A percentile compares a stretch with the other conserved stretches of the same genome.
phyloP scores from a whole-genome alignment of 2,113 vertebrate genomes.

The Suricata suricatta region DNA sequence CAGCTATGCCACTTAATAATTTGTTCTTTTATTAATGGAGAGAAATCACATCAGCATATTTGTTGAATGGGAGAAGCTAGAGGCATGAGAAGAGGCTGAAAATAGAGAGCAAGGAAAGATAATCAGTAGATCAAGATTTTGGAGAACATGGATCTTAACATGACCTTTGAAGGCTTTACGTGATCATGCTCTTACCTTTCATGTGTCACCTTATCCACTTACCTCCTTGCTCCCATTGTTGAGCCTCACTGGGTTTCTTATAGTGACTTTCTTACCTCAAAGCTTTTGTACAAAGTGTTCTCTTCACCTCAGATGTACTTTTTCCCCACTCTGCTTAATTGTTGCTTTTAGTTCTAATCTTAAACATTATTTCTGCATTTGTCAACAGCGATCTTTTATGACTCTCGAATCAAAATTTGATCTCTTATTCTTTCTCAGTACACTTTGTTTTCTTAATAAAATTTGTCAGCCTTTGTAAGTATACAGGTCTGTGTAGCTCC shows the following conservation, averaged over 20 bases:
- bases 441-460: background rate
- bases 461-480: background rate
- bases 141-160: background rate
- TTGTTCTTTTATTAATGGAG: background rate
- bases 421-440: background rate
- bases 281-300: background rate
- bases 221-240: background rate
- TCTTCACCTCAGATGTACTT: background rate
- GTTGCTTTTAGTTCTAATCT: background rate
- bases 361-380: background rate
- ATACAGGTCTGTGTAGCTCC: background rate
- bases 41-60: slow-evolving; percentile 1
- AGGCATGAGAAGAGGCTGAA: background rate
- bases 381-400: background rate
- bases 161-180: background rate
- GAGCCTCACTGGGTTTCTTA: background rate
- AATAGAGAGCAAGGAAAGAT: background rate
- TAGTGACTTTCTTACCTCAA: background rate
- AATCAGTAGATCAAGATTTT: background rate
- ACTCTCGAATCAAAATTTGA: background rate
- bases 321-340: background rate
- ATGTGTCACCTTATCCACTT: background rate
- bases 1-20: background rate
- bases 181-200: background rate
- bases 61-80: background rate